Evolutionary conservation across 2,113 vertebrate species (phyloP).

Genomic region (Eonycteris spelaea): DNA sequence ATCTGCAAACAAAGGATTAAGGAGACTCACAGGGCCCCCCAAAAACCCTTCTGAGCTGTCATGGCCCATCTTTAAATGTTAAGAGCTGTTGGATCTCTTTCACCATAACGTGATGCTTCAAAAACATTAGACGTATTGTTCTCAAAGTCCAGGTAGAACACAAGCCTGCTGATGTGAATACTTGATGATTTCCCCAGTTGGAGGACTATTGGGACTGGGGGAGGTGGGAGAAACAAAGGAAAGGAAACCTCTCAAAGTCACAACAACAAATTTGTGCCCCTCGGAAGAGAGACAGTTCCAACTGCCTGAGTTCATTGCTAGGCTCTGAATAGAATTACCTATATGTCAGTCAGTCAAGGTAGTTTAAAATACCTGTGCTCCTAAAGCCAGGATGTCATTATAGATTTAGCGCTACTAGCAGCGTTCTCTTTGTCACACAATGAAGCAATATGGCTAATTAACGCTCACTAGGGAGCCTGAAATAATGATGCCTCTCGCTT

Average conservation of each 20-base stretch:
- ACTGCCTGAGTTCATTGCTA: conserved; percentile 52
- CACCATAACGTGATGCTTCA: background rate
- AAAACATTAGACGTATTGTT: background rate
- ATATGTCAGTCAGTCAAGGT: conserved; percentile 83
- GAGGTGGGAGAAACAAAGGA: conserved; percentile 15
- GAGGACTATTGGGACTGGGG: background rate
- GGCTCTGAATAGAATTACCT: conserved; percentile 82
- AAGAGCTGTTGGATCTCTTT: background rate
- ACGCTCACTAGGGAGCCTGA: conserved; percentile 85
- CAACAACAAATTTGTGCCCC: conserved; percentile 58
- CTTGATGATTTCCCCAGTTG: background rate
- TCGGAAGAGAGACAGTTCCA: conserved; percentile 65
- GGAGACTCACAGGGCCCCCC: background rate
- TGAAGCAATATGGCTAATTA: conserved; percentile 88
- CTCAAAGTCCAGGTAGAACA: background rate
- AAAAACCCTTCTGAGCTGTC: background rate
- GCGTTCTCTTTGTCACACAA: conserved; percentile 85
- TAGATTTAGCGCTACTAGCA: conserved; percentile 84
- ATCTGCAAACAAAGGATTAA: conserved; percentile 28
- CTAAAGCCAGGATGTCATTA: conserved; percentile 83
- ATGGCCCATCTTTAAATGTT: background rate
- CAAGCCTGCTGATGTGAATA: background rate
- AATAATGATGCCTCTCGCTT: conserved; percentile 85
- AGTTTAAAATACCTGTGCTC: conserved; percentile 86
- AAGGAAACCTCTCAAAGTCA: conserved; percentile 62